Conservation (phyloP, 2,113 vertebrate species). For the Pongo abelii region DNA sequence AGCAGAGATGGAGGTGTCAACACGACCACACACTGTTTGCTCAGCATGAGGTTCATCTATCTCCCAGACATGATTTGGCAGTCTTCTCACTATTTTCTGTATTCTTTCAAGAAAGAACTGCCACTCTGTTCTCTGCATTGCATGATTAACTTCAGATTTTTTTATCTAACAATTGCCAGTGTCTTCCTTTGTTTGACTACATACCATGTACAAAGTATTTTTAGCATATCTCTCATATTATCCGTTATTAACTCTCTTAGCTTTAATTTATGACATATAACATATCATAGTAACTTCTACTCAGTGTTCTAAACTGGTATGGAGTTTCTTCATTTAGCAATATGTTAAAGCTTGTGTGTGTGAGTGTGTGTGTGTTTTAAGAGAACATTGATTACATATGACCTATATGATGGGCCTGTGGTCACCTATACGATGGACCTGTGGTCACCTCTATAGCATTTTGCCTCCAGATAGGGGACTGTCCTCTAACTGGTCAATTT, state of each 20-base stretch:
- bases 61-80: neutral
- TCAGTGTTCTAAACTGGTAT: neutral
- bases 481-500: neutral
- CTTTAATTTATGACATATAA: constrained; percentile 10
- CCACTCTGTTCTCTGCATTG: neutral
- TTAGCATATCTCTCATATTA: neutral
- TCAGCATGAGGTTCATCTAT: neutral
- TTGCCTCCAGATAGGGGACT: neutral
- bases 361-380: neutral
- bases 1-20: neutral
- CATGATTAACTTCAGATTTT: neutral
- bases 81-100: neutral
- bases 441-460: neutral
- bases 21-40: fast-evolving
- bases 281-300: neutral
- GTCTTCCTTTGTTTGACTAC: neutral
- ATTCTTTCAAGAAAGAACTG: neutral
- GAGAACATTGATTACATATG: neutral
- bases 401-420: neutral
- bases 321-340: neutral
- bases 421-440: neutral
- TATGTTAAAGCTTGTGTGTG: neutral
- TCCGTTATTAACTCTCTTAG: neutral
- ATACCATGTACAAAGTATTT: constrained; percentile 9
- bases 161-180: neutral